Evolutionary conservation across 2,888 invertebrate species (phyloP).

Genomic region (Choristoneura rosaceana): DNA sequence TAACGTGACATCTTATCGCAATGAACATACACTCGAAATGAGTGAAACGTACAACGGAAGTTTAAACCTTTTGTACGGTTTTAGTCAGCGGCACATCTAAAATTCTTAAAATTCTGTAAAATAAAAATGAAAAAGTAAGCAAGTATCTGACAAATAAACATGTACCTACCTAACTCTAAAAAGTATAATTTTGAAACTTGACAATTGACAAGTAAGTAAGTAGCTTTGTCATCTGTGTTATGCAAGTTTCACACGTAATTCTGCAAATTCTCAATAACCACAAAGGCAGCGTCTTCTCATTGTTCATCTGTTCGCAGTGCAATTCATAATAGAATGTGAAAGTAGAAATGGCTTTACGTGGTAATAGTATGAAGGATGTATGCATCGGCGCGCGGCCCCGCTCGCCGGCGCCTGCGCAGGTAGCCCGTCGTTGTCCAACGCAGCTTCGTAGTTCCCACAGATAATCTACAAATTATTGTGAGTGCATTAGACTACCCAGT

Average conservation of each 20-base stretch:
- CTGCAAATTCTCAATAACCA: conserved; percentile 53
- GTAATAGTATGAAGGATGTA: conserved; percentile 77
- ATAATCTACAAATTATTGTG: conserved; percentile 63
- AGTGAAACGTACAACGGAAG: too few relatives aligned
- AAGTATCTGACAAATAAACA: background rate
- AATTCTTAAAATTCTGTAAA: too few relatives aligned
- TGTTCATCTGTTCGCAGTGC: conserved; percentile 22
- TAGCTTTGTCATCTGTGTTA: conserved; percentile 42
- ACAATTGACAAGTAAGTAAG: background rate
- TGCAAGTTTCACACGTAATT: conserved; percentile 54
- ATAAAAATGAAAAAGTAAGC: background rate
- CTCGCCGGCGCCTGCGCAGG: conserved; percentile 61
- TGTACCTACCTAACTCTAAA: background rate
- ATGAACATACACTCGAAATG: too few relatives aligned
- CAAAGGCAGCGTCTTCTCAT: conserved; percentile 37
- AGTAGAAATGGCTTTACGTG: conserved; percentile 63
- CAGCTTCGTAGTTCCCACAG: conserved; percentile 71
- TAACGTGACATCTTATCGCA: too few relatives aligned
- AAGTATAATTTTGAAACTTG: background rate
- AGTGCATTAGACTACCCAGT: background rate
- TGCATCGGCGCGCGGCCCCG: conserved; percentile 67
- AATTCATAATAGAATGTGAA: conserved; percentile 46
- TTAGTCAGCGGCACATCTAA: too few relatives aligned
- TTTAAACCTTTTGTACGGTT: too few relatives aligned
- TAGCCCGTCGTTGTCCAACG: conserved; percentile 61